These are phyloP conservation scores for Gymnosoma rotundatum DNA, from an alignment of 2,888 invertebrate genomes.

Conservation along the genomic window DNA sequence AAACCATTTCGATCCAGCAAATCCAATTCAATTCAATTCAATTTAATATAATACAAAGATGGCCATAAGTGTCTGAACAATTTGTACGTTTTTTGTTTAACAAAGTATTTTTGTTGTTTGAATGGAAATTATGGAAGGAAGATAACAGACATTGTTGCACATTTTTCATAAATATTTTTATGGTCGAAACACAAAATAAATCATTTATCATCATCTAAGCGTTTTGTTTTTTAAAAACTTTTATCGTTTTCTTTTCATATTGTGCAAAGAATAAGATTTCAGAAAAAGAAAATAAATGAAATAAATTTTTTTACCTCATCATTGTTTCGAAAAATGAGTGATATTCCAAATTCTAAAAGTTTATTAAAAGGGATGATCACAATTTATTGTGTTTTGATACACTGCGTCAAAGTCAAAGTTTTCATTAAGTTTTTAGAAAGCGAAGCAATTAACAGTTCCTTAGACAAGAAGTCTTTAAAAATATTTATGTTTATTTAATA, in stretches of 20 bases:
- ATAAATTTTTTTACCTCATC: too few relatives aligned
- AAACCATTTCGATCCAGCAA: slow-evolving; percentile 20
- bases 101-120: slow-evolving; percentile 37
- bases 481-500: too few relatives aligned
- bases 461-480: too few relatives aligned
- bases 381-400: too few relatives aligned
- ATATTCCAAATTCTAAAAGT: too few relatives aligned
- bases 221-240: not conserved
- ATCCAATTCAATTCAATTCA: slow-evolving; percentile 50
- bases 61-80: slow-evolving; percentile 25
- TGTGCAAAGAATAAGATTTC: slow-evolving; percentile 1
- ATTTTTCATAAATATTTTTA: slow-evolving; percentile 61
- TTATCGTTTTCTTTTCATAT: not conserved
- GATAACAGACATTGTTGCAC: slow-evolving; percentile 61
- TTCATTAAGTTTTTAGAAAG: too few relatives aligned
- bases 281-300: not conserved
- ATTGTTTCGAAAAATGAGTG: too few relatives aligned
- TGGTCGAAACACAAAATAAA: slow-evolving; percentile 58
- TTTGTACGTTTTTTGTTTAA: slow-evolving; percentile 56
- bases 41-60: slow-evolving; percentile 39
- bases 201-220: slow-evolving; percentile 59
- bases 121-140: not conserved
- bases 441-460: too few relatives aligned
- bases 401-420: too few relatives aligned
- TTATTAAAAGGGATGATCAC: too few relatives aligned